Evolutionary conservation across 1,140 invertebrate species (phyloP).

Genomic region (Lepidurus couesii): DNA sequence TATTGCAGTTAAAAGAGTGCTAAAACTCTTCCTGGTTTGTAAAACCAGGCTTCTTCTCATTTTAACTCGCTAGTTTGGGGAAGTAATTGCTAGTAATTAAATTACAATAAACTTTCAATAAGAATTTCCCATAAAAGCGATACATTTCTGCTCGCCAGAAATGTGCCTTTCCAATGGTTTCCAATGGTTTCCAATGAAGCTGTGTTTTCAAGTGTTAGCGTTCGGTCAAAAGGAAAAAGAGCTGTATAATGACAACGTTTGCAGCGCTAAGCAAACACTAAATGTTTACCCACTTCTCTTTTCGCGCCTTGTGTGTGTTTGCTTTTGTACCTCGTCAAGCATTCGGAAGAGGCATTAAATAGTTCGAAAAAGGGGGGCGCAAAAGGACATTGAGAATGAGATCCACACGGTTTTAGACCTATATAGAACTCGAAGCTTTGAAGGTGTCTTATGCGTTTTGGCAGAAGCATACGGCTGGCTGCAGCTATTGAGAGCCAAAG

Average conservation of each 20-base stretch:
- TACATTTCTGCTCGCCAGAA: too few species aligned
- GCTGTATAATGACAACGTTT: not conserved
- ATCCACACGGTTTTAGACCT: not conserved
- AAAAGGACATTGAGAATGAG: not conserved
- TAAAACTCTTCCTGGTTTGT: too few species aligned
- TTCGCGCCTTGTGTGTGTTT: constrained; percentile 9
- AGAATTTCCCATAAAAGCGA: too few species aligned
- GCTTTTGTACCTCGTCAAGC: not conserved
- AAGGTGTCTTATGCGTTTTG: too few species aligned
- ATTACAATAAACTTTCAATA: too few species aligned
- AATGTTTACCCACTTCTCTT: constrained; percentile 12
- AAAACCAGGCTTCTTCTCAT: too few species aligned
- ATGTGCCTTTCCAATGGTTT: too few species aligned
- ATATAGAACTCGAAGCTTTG: too few species aligned
- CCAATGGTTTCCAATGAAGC: too few species aligned
- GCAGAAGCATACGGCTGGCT: not conserved
- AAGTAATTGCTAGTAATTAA: too few species aligned
- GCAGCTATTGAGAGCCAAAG: not conserved
- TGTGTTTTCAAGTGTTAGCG: not conserved
- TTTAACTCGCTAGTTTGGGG: too few species aligned
- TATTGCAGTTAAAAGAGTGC: not conserved
- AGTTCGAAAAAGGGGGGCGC: not conserved
- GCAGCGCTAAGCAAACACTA: not conserved
- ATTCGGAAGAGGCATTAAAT: constrained; percentile 15
- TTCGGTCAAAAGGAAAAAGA: not conserved